Conservation (phyloP, 2,797 vertebrate species). For the Thamnophis elegans region DNA sequence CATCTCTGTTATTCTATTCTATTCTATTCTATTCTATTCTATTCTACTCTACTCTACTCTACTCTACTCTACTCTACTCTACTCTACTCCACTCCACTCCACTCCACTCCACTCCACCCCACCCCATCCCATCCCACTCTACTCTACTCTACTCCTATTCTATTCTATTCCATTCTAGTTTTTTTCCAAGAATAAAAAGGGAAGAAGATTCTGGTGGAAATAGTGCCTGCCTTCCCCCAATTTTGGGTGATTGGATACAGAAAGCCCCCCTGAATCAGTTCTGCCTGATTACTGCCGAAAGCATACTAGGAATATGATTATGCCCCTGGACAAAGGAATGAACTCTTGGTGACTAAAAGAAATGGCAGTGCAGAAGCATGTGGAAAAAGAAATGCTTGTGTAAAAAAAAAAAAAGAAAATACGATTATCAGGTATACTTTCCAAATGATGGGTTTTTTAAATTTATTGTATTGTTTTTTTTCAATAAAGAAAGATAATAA, state of each 20-base stretch:
- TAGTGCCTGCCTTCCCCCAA: not conserved
- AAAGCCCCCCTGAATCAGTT: not conserved
- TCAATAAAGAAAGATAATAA: not conserved
- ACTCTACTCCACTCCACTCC: too few relatives aligned
- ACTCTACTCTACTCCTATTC: too few relatives aligned
- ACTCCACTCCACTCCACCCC: too few relatives aligned
- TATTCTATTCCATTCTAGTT: not conserved
- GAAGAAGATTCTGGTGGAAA: not conserved
- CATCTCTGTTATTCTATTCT: not conserved
- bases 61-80: not conserved
- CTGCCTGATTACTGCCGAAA: not conserved
- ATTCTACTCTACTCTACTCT: not conserved
- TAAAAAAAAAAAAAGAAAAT: not conserved
- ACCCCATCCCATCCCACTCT: too few relatives aligned
- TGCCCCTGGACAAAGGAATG: not conserved
- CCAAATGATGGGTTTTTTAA: not conserved
- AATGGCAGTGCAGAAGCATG: not conserved
- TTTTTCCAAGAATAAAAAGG: not conserved
- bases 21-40: too few relatives aligned
- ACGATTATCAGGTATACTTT: not conserved
- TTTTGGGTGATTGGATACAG: not conserved
- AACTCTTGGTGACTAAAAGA: not conserved
- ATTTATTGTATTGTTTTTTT: not conserved
- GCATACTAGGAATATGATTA: not conserved
- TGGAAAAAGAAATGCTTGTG: not conserved